Base-by-base conservation (phyloP, 2,797 vertebrate species). In the Crocodylus rhombifer region DNA sequence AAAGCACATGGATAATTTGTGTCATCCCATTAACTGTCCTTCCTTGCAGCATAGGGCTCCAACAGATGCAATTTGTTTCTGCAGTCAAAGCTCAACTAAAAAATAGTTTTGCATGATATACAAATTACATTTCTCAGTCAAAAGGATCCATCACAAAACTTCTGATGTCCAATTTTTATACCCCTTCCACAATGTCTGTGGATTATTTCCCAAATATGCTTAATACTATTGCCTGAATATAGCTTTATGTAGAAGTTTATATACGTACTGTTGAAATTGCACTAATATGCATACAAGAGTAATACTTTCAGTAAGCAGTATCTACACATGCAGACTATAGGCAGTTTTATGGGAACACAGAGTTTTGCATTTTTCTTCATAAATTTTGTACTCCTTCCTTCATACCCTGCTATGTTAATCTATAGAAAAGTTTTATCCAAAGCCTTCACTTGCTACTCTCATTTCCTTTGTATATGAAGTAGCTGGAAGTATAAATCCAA, bases 401-500 rank as follows among this genome's bases (percentile, higher is more conserved):
- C 63, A 80, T 28, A 8, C 57, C 69, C 90, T 63, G 21, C 25
- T 51, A 23, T 71, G 73, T 25, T 61, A 42, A 20, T 82, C 16
- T 10, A 57, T 9, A 30, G 30, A 77, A 4, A 23, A 4, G 92
- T 94, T 74, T 83, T 20, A 55, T 58, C 64, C 14, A 78, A 21
- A 84, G 23, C 42, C 69, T 79, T 84, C 25, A 90, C 60, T 78
- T 57, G 13, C 14, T 56, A 7, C 17, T 20, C 77, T 84, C 88
- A 63, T 85, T 85, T 85, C 69, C 67, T 91, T 62, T n/a, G 55
- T 92, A 36, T 4, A 13, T 81, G 56, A 84, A 65, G 16, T 17
- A 0, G 17, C 51, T 78, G 81, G 90, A 82, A 14, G 5, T 57
- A 11, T 85, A 80, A 82, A 90, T 86, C 4, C 1, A 17, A 2